phyloP scores from a whole-genome alignment of 23 tunicate genomes.

The Ascidia mentula region DNA sequence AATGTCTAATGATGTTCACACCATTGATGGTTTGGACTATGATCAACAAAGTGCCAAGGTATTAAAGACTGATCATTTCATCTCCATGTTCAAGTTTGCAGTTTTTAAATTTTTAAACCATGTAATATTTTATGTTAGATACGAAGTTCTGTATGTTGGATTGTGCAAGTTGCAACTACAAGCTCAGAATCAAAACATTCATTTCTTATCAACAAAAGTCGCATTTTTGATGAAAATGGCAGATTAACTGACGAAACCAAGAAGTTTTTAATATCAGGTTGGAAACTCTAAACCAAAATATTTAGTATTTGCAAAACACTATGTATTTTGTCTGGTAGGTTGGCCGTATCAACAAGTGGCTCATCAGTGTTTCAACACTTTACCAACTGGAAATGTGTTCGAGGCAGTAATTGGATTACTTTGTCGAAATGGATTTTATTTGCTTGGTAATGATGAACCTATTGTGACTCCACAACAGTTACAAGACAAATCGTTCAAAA shows the following conservation, averaged over 20 bases:
- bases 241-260: not conserved
- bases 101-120: no score
- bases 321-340: not conserved
- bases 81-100: not conserved
- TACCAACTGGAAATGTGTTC: not conserved
- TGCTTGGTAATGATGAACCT: not conserved
- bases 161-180: not conserved
- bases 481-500: not conserved
- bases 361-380: not conserved
- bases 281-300: not conserved
- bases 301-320: not conserved
- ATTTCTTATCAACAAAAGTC: not conserved
- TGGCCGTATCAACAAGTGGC: constrained; percentile 14
- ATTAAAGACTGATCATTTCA: not conserved
- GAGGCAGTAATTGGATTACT: not conserved
- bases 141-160: not conserved
- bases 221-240: not conserved
- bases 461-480: constrained; percentile 7
- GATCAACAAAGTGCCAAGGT: not conserved
- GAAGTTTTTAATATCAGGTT: not conserved
- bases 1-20: not conserved
- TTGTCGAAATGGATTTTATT: constrained; percentile 1
- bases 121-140: not conserved
- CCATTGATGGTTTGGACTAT: not conserved
- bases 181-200: not conserved